Evolutionary conservation across 2,113 vertebrate genomes (phyloP).

Genomic region (Furnarius figulus): DNA sequence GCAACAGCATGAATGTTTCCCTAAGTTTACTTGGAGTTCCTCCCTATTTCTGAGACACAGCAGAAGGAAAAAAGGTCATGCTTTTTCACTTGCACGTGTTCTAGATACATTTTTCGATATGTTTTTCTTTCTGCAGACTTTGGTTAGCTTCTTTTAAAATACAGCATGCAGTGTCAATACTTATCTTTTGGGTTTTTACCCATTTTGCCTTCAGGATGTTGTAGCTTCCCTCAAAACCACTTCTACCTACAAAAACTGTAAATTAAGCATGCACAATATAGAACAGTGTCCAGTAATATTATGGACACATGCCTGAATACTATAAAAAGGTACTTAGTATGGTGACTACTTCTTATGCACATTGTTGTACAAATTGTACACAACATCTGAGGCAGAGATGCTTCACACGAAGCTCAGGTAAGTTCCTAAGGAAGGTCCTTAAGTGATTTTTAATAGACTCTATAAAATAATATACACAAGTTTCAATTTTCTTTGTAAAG

Average conservation of each 20-base stretch:
- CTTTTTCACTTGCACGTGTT: background rate
- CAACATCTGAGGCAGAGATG: background rate
- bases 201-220: background rate
- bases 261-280: background rate
- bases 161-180: background rate
- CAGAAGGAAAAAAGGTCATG: background rate
- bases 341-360: background rate
- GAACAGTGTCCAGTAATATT: background rate
- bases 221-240: background rate
- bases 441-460: background rate
- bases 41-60: background rate
- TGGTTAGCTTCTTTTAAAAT: background rate
- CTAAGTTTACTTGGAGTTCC: background rate
- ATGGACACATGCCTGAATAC: background rate
- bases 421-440: background rate
- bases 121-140: background rate
- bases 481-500: background rate
- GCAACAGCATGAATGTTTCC: rapidly evolving
- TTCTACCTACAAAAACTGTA: background rate
- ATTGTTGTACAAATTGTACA: background rate
- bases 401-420: background rate
- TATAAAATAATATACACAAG: background rate
- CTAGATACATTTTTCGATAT: rapidly evolving
- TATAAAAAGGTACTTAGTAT: background rate
- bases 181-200: rapidly evolving